Evolutionary conservation across 1,140 invertebrate species (phyloP).

Genomic region (Bombus fervidus): DNA sequence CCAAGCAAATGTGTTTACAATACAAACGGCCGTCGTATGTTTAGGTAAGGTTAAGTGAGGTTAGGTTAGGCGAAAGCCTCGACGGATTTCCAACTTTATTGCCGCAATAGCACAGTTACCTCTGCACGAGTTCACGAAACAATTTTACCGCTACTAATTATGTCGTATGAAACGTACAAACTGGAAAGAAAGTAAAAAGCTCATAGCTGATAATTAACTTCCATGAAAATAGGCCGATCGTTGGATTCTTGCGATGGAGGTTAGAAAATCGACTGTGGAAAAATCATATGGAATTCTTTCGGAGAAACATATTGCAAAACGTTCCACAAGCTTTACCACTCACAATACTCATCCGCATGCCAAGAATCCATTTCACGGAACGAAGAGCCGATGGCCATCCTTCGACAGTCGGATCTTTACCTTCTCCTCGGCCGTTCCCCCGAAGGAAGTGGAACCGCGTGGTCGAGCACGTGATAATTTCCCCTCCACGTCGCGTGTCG

Average conservation of each 20-base stretch:
- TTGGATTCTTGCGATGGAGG: background rate
- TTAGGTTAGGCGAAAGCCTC: too few relatives aligned
- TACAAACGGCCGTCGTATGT: too few relatives aligned
- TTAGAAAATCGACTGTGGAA: background rate
- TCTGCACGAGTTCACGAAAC: too few relatives aligned
- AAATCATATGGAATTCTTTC: background rate
- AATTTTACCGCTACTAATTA: too few relatives aligned
- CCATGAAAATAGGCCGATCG: too few relatives aligned
- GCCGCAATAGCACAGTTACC: too few relatives aligned
- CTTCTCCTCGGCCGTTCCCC: conserved; percentile 29
- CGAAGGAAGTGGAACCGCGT: conserved; percentile 70
- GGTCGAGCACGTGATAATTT: conserved; percentile 78
- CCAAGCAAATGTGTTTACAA: accelerated
- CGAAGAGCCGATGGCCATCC: background rate
- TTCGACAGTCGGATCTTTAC: conserved; percentile 20
- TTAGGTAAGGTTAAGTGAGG: too few relatives aligned
- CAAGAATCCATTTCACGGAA: background rate
- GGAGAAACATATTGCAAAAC: background rate
- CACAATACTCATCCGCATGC: background rate
- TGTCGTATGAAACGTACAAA: too few relatives aligned
- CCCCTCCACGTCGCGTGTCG: conserved; percentile 61
- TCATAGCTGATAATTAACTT: too few relatives aligned
- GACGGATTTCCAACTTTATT: too few relatives aligned
- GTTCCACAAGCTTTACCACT: background rate
- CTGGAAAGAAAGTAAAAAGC: background rate